Evolutionary conservation across 2,113 vertebrate genomes (phyloP).

Genomic region (Chaenocephalus aceratus): DNA sequence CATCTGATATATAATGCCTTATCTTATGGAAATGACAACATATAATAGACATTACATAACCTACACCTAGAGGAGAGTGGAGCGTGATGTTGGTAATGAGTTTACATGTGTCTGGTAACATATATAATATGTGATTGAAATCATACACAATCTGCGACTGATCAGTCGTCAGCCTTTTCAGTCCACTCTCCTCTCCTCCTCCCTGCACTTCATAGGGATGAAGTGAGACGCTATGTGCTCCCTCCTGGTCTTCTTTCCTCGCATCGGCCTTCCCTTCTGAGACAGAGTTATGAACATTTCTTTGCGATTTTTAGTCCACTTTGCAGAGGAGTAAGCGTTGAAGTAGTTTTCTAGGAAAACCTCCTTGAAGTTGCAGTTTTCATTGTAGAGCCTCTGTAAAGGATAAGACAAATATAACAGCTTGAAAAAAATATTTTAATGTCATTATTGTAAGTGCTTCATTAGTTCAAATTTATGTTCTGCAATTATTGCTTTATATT

Average conservation of each 20-base stretch:
- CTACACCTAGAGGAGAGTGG: constrained; percentile 44
- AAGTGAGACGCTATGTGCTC: constrained; percentile 94
- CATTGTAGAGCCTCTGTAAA: constrained; percentile 93
- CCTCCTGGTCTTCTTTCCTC: constrained; percentile 94
- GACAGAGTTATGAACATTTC: constrained; percentile 97
- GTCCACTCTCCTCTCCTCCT: constrained; percentile 76
- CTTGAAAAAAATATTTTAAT: neutral
- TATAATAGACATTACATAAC: constrained; percentile 22
- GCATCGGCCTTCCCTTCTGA: constrained; percentile 91
- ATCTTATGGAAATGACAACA: constrained; percentile 11
- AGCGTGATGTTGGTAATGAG: constrained; percentile 42
- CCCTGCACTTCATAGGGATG: constrained; percentile 90
- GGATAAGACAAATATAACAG: constrained; percentile 25
- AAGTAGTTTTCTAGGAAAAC: constrained; percentile 98
- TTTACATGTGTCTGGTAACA: constrained; percentile 57
- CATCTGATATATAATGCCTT: constrained; percentile 23
- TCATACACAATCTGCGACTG: constrained; percentile 9
- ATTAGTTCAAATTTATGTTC: constrained; percentile 5
- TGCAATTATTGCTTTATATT: neutral
- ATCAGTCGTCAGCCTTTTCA: constrained; percentile 53
- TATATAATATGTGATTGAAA: constrained; percentile 48
- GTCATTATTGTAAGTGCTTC: neutral
- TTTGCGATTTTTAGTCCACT: constrained; percentile 92
- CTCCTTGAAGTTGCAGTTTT: constrained; percentile 98
- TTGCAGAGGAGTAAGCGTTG: constrained; percentile 95